Conservation (phyloP, 2,888 invertebrate genomes). For the Athalia rosae region DNA sequence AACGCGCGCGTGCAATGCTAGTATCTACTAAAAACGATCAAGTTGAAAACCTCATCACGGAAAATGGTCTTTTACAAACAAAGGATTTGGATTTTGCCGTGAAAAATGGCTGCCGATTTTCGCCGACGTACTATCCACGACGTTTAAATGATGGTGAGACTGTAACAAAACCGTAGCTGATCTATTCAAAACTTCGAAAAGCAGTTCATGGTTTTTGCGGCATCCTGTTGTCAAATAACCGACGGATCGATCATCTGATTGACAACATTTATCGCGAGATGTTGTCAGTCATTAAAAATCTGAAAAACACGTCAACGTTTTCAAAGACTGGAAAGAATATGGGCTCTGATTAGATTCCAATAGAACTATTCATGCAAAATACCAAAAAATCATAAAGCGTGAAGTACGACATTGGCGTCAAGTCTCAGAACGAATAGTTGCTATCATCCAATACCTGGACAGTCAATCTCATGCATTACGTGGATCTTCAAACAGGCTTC, state of each 20-base stretch:
- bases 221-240: slow-evolving; percentile 49
- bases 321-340: slow-evolving; percentile 50
- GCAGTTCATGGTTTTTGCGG: slow-evolving; percentile 51
- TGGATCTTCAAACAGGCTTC: slow-evolving; percentile 44
- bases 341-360: slow-evolving; percentile 44
- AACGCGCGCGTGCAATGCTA: too few relatives aligned
- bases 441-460: slow-evolving; percentile 50
- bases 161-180: slow-evolving; percentile 47
- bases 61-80: slow-evolving; percentile 17
- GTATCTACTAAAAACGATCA: slow-evolving; percentile 11
- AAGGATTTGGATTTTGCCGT: slow-evolving; percentile 42
- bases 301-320: slow-evolving; percentile 45
- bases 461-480: slow-evolving; percentile 50
- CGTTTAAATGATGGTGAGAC: slow-evolving; percentile 48
- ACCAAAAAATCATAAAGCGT: slow-evolving; percentile 45
- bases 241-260: slow-evolving; percentile 48
- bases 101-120: slow-evolving; percentile 48
- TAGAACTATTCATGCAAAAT: slow-evolving; percentile 49
- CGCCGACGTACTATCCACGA: slow-evolving; percentile 46
- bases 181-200: slow-evolving; percentile 45
- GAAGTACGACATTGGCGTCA: slow-evolving; percentile 49
- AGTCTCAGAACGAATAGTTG: slow-evolving; percentile 50
- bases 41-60: neutral
- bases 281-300: slow-evolving; percentile 49
- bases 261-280: slow-evolving; percentile 49